Evolutionary conservation across 1,140 invertebrate genomes (phyloP).

Genomic region (Papilio polyxenes): DNA sequence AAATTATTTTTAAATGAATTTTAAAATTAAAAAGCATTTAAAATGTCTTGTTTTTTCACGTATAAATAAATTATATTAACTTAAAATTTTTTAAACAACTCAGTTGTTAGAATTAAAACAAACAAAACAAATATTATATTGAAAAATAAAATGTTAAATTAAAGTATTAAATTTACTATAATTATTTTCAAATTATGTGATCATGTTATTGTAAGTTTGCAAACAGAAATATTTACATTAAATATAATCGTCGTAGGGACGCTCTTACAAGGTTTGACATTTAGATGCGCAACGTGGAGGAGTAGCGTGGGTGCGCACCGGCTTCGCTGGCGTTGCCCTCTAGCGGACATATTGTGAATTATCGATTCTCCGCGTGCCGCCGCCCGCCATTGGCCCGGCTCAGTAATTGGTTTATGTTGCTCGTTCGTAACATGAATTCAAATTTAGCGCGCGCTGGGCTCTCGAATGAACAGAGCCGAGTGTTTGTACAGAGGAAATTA

Average conservation of each 20-base stretch:
- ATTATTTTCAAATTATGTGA: not conserved
- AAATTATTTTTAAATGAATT: conserved; percentile 18
- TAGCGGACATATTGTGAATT: conserved; percentile 79
- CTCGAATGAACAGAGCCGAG: conserved; percentile 67
- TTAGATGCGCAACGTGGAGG: conserved; percentile 74
- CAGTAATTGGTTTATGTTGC: conserved; percentile 78
- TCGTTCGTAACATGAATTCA: conserved; percentile 79
- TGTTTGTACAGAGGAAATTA: conserved; percentile 73
- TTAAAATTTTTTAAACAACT: not conserved
- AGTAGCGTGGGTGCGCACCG: conserved; percentile 77
- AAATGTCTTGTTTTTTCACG: not conserved
- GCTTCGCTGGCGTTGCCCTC: conserved; percentile 73
- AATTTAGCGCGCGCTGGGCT: conserved; percentile 76
- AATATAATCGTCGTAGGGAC: conserved; percentile 44
- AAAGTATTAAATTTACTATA: not conserved
- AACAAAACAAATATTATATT: not conserved
- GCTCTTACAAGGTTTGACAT: conserved; percentile 62
- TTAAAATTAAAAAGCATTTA: not conserved
- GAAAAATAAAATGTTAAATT: not conserved
- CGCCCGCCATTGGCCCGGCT: conserved; percentile 73
- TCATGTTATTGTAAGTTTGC: not conserved
- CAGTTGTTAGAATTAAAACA: not conserved
- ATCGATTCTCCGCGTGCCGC: conserved; percentile 79
- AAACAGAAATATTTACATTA: not conserved
- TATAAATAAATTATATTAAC: not conserved